Conservation (phyloP, 2,113 vertebrate genomes). For the Thomomys bottae region DNA sequence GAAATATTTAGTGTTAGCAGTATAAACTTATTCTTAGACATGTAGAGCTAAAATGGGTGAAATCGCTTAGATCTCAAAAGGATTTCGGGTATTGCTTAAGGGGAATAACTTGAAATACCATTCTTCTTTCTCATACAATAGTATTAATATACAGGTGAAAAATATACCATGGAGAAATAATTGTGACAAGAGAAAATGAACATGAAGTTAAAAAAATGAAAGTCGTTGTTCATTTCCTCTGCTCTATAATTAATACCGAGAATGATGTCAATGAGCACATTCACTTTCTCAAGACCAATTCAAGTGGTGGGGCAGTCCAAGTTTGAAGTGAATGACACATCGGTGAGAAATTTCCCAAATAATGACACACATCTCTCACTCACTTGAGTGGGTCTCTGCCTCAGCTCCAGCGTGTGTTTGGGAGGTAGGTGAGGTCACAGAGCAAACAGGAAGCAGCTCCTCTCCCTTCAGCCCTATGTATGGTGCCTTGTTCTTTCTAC, state of each 20-base stretch:
- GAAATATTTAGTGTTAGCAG: constrained; percentile 29
- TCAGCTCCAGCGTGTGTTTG: too few species aligned
- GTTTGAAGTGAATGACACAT: background rate
- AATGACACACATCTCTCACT: background rate
- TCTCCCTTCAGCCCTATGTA: too few species aligned
- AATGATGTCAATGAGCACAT: background rate
- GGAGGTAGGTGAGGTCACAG: too few species aligned
- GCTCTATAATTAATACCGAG: background rate
- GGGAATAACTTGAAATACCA: background rate
- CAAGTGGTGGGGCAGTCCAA: background rate
- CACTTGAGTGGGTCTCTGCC: rapidly evolving
- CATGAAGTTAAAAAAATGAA: background rate
- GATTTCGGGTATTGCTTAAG: background rate
- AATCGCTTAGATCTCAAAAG: background rate
- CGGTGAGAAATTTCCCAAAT: background rate
- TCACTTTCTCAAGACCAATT: background rate
- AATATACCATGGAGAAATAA: background rate
- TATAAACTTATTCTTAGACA: background rate
- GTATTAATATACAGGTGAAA: background rate
- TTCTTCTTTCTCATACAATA: background rate
- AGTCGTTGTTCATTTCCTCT: background rate
- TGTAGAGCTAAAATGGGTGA: background rate
- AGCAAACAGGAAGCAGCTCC: background rate
- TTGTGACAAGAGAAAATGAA: constrained; percentile 23
- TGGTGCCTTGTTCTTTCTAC: too few species aligned